phyloP scores from a whole-genome alignment of 2,888 invertebrate genomes.

The Thereva nobilitata region DNA sequence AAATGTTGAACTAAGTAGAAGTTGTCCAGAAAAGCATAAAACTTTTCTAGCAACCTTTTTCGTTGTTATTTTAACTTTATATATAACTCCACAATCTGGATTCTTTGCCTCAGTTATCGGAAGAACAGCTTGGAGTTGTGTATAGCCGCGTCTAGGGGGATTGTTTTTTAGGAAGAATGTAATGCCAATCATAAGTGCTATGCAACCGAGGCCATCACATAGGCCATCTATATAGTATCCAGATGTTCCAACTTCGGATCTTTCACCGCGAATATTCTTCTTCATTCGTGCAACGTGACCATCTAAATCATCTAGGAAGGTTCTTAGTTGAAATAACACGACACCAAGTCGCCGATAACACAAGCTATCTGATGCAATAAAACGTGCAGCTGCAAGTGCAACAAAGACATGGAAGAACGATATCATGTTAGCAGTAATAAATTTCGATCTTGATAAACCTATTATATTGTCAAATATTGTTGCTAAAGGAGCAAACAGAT shows the following conservation, averaged over 20 bases:
- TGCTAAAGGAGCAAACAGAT: slow-evolving; percentile 79
- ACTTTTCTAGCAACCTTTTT: slow-evolving; percentile 69
- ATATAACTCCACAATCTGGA: slow-evolving; percentile 63
- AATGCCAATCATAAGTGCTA: slow-evolving; percentile 72
- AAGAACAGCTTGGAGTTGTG: slow-evolving; percentile 65
- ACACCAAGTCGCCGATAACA: slow-evolving; percentile 74
- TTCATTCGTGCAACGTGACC: slow-evolving; percentile 82
- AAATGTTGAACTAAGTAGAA: slow-evolving; percentile 73
- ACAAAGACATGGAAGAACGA: slow-evolving; percentile 78
- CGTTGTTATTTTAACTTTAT: slow-evolving; percentile 70
- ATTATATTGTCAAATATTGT: slow-evolving; percentile 70
- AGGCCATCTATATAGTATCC: slow-evolving; percentile 84
- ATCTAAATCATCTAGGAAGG: slow-evolving; percentile 83
- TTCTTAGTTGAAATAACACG: slow-evolving; percentile 76
- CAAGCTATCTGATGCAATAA: slow-evolving; percentile 73
- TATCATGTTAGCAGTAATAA: slow-evolving; percentile 82
- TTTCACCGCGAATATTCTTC: slow-evolving; percentile 74
- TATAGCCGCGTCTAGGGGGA: slow-evolving; percentile 74
- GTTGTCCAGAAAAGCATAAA: slow-evolving; percentile 69
- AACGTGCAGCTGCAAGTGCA: slow-evolving; percentile 74
- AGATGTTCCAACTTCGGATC: slow-evolving; percentile 76
- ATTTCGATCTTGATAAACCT: slow-evolving; percentile 64
- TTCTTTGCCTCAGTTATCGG: slow-evolving; percentile 59
- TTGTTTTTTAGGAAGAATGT: slow-evolving; percentile 71
- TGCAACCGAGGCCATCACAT: slow-evolving; percentile 77